Base-by-base conservation (phyloP, 2,113 vertebrate species). In the Chlorocebus sabaeus region DNA sequence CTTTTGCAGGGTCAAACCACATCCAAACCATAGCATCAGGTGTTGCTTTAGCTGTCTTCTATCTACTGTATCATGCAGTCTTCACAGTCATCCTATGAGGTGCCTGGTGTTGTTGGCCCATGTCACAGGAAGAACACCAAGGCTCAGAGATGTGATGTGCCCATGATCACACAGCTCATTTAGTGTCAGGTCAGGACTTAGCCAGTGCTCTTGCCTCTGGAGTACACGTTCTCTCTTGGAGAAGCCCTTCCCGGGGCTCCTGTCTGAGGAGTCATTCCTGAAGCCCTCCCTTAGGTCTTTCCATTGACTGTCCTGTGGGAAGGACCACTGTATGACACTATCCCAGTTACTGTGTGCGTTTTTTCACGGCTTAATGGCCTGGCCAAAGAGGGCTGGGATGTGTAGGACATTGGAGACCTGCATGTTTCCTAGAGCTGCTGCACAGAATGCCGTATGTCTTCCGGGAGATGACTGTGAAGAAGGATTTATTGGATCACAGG, bases 11-110 rank as follows among this genome's bases (percentile, higher is more conserved):
- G 43, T 45, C 25, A 45, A 45, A 45, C 73, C 25, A 9, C 43
- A 72, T 40, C 20, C 70, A 72, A 20, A 38, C 9, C 20, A 38
- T 23, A 76, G 14, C 14, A 30, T 1, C 25, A 30, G 73, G 27
- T 32, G 8, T n/a, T n/a, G 17, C 8, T n/a, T 78, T 27, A 3
- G 17, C 1, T 27, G 6, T 2, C 27, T n/a, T 32, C 5, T 11
- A 3, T 40, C 76, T 30, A 5, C 5, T 17, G 2, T 14, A 17
- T 38, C 43, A n/a, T 9, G 22, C 35, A 45, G 20, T 27, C n/a
- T 52, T 89, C 89, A 32, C 2, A 73, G 22, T 35, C 30, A 11
- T 40, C 75, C 57, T 3, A 30, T 3, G 52, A 64, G 61, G 6
- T 40, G 40, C 16, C 2, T 50, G 43, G 23, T 40, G 11, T 38